A percentile compares a stretch with the other conserved stretches of the same genome.
These are phyloP conservation scores for Aphidius gifuensis DNA, from an alignment of 1,140 invertebrate species.

Conservation along the genomic window DNA sequence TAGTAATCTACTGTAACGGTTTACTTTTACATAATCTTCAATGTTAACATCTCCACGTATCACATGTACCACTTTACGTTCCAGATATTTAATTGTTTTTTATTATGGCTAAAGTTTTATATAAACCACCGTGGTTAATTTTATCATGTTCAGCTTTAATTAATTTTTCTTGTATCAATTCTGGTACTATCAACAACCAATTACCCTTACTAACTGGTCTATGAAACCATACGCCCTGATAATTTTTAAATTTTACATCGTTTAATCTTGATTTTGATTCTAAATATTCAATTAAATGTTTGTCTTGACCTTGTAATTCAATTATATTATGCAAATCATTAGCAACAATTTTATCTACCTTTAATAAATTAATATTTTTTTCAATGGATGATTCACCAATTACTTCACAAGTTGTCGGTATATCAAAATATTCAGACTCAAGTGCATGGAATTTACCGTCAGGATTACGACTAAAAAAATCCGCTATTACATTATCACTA, in stretches of 20 bases:
- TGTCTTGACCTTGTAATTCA: background rate
- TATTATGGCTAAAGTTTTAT: conserved; percentile 22
- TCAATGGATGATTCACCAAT: no score
- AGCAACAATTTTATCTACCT: no score
- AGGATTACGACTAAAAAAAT: conserved; percentile 24
- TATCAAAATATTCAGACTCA: no score
- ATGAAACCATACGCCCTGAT: conserved; percentile 18
- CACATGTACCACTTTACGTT: conserved; percentile 19
- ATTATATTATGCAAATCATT: background rate
- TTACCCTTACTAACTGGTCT: background rate
- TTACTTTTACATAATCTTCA: conserved; percentile 17
- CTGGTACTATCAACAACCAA: conserved; percentile 10
- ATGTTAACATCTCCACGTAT: conserved; percentile 24
- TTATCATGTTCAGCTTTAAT: conserved; percentile 17
- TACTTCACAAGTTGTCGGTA: no score
- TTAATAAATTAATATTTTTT: no score
- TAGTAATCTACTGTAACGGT: conserved; percentile 29
- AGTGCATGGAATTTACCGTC: conserved; percentile 1
- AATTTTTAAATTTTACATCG: conserved; percentile 8
- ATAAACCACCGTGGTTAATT: conserved; percentile 21
- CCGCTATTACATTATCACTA: conserved; percentile 19
- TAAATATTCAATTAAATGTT: conserved; percentile 16
- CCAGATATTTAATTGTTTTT: conserved; percentile 21
- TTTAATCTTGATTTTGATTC: conserved; percentile 18
- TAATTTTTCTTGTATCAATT: conserved; percentile 12